Evolutionary conservation across 2,888 invertebrate genomes (phyloP).

Genomic region (Tetropium fuscum): DNA sequence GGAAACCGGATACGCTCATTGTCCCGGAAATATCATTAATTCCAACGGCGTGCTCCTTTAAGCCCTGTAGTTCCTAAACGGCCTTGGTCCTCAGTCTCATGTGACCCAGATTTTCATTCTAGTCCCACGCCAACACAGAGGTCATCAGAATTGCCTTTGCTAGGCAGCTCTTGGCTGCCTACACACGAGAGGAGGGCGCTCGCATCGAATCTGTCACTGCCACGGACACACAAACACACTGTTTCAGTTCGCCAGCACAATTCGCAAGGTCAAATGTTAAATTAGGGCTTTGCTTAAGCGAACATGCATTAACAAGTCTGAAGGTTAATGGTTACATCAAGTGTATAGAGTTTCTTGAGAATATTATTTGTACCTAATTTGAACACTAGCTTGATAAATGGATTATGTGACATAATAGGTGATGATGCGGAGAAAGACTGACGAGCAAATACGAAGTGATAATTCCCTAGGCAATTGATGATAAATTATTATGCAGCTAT

Average conservation of each 20-base stretch:
- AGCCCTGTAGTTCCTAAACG: conserved; percentile 25
- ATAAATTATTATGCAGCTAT: too few species aligned
- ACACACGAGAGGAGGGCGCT: background rate
- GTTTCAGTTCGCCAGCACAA: background rate
- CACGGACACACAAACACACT: background rate
- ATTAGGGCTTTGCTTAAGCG: background rate
- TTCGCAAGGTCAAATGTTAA: background rate
- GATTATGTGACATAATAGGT: too few species aligned
- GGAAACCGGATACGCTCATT: conserved; percentile 17
- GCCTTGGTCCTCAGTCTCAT: conserved; percentile 31
- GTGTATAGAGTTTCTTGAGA: too few species aligned
- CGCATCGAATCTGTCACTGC: conserved; percentile 14
- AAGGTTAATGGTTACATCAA: too few species aligned
- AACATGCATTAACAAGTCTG: background rate
- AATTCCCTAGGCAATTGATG: too few species aligned
- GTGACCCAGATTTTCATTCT: conserved; percentile 33
- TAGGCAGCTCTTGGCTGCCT: conserved; percentile 9
- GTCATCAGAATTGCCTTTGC: conserved; percentile 17
- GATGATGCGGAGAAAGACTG: too few species aligned
- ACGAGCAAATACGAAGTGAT: too few species aligned
- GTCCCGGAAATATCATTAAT: conserved; percentile 25
- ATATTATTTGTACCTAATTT: too few species aligned
- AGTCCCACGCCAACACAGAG: conserved; percentile 20
- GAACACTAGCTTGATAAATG: too few species aligned
- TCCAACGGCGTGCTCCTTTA: conserved; percentile 15